phyloP scores from a whole-genome alignment of 2,113 vertebrate species.

The Oreocharis arfaki region DNA sequence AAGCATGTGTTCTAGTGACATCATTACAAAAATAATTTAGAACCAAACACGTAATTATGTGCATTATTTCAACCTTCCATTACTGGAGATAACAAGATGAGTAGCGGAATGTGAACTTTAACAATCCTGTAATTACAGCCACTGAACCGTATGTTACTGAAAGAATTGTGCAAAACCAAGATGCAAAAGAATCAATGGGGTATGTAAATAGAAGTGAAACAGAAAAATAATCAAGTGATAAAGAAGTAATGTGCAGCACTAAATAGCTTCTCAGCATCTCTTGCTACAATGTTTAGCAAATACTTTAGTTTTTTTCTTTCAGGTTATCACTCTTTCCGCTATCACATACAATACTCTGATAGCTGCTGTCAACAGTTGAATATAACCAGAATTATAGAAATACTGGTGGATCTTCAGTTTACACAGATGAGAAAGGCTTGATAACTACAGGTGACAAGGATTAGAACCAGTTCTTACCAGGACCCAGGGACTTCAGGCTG shows the following conservation, averaged over 20 bases:
- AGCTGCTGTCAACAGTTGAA: neutral
- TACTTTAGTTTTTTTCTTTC: neutral
- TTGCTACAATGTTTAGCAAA: slow-evolving; percentile 50
- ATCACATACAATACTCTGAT: neutral
- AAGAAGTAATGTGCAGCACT: slow-evolving; percentile 56
- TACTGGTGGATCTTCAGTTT: neutral
- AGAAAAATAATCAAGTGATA: slow-evolving; percentile 70
- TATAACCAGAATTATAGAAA: neutral
- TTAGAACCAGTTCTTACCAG: neutral
- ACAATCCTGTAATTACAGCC: slow-evolving; percentile 78
- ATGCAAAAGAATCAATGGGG: slow-evolving; percentile 68
- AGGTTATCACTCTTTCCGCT: slow-evolving; percentile 20
- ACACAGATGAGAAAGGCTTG: neutral
- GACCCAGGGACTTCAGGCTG: neutral
- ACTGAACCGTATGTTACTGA: slow-evolving; percentile 73
- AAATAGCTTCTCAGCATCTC: slow-evolving; percentile 44
- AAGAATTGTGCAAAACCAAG: slow-evolving; percentile 73
- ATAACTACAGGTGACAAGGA: neutral
- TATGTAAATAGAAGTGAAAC: slow-evolving; percentile 74
- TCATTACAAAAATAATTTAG: slow-evolving; percentile 74
- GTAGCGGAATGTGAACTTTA: slow-evolving; percentile 76
- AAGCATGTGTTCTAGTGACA: slow-evolving; percentile 60
- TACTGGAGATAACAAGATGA: slow-evolving; percentile 78
- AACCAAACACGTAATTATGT: slow-evolving; percentile 71
- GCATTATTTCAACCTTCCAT: slow-evolving; percentile 75